These are phyloP conservation scores for Oreochromis mossambicus DNA, from an alignment of 2,797 vertebrate genomes.

Conservation along the genomic window DNA sequence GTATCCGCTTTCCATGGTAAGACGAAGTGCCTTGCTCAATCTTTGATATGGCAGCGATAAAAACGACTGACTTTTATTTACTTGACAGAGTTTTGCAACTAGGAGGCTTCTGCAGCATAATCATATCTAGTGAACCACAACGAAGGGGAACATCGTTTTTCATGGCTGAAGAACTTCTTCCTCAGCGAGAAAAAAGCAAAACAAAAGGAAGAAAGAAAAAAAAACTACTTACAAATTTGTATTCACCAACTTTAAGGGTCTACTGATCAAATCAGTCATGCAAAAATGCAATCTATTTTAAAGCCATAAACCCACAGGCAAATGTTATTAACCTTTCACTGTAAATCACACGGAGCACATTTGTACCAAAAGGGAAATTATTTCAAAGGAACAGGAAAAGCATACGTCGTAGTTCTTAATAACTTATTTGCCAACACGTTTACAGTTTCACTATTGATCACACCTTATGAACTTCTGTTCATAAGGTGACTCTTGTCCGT, in stretches of 20 bases:
- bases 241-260: not conserved
- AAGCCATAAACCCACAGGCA: not conserved
- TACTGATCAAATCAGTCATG: not conserved
- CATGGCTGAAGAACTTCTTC: not conserved
- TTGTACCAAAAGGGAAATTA: not conserved
- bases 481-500: not conserved
- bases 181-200: not conserved
- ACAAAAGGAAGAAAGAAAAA: not conserved
- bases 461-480: not conserved
- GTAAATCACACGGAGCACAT: not conserved
- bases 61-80: not conserved
- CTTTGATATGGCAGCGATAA: not conserved
- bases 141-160: not conserved
- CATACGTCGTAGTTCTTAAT: not conserved
- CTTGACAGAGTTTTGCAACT: not conserved
- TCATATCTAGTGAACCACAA: not conserved
- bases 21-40: not conserved
- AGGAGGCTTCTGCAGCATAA: not conserved
- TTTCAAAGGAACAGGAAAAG: not conserved
- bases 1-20: not conserved
- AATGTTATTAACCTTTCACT: not conserved
- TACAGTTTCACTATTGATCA: not conserved
- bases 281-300: not conserved
- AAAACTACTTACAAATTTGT: not conserved
- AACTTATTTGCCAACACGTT: not conserved